Evolutionary conservation across 2,797 vertebrate species (phyloP).

Genomic region (Macroramphosus scolopax): DNA sequence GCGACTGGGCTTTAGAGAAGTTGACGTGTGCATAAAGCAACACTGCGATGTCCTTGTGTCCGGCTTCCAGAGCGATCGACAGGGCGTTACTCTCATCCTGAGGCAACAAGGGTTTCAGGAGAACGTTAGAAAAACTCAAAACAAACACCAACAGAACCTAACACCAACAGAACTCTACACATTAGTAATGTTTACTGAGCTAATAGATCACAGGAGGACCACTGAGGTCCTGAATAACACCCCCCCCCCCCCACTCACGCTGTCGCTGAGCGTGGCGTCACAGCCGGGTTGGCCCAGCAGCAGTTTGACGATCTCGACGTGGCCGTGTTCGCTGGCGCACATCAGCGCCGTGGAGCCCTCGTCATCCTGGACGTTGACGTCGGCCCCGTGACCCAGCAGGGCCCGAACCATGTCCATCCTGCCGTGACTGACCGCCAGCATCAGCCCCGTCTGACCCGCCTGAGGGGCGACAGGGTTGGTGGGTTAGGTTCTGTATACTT

Average conservation of each 20-base stretch:
- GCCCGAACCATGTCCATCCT: constrained; percentile 97
- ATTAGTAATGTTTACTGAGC: too few relatives aligned
- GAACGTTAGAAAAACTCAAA: not conserved
- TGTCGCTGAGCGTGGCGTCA: constrained; percentile 90
- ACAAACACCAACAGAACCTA: too few relatives aligned
- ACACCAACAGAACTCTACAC: too few relatives aligned
- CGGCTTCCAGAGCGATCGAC: constrained; percentile 96
- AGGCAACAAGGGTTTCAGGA: not conserved
- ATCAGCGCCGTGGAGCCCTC: constrained; percentile 97
- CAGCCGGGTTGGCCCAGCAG: constrained; percentile 89
- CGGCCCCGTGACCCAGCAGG: constrained; percentile 88
- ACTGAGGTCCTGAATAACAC: too few relatives aligned
- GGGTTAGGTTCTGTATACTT: too few relatives aligned
- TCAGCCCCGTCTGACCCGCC: constrained; percentile 97
- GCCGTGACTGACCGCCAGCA: constrained; percentile 97
- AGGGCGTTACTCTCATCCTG: constrained; percentile 96
- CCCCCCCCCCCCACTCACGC: constrained; percentile 77
- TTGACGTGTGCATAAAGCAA: constrained; percentile 95
- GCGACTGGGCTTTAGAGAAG: constrained; percentile 94
- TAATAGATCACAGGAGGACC: too few relatives aligned
- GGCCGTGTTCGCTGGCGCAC: constrained; percentile 97
- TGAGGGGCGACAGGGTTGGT: too few relatives aligned
- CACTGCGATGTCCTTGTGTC: constrained; percentile 96
- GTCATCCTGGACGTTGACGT: constrained; percentile 95
- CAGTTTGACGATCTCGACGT: constrained; percentile 95